Evolutionary conservation across 2,888 invertebrate genomes (phyloP), one percentile per base, ranked within the genome.

Genomic region (Metopia argyrocephala): DNA sequence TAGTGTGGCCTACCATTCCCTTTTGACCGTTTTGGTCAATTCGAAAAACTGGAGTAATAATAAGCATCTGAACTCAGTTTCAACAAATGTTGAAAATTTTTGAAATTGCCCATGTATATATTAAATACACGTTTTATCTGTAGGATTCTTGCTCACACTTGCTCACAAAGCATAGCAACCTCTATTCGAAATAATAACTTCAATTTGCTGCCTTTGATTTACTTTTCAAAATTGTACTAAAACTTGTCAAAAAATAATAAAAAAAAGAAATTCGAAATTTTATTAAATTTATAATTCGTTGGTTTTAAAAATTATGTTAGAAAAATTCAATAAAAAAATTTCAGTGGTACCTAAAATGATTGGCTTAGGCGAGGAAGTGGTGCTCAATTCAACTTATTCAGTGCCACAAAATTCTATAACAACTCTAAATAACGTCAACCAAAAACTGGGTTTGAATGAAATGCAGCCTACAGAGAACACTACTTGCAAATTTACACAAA

Each of bases 331-430:
- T 54, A 84, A 84, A 84, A 86, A 88, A 88, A 88, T 88, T 87
- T 85, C 84, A 45, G 85, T 87, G 65, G 57, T 86, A 78, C 81
- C 70, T 23, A 88, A 87, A 83, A 87, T 88, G 85, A 85, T 85
- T 69, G 84, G 84, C 38, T 65, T 85, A 31, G 84, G 83, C 45
- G 85, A 86, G 76, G 86, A 86, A 27, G 78, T 82, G 62, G 31
- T 56, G 50, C 18, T n/a, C 2, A 78, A 83, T 21, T 81, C 83
- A 12, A 74, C 85, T 1, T 87, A 84, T 38, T 79, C 84, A 1
- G 88, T 87, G 25, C 89, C 88, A 12, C 85, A 86, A 27, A 88
- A 88, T 74, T 88, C 88, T 2, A 61, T 68, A 28, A 70, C 82
- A 0, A 86, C 85, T 83, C 18, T 88, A 0, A 79, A 78, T 1